Conservation (phyloP, 2,888 invertebrate species). For the Clepsis dumicolana region DNA sequence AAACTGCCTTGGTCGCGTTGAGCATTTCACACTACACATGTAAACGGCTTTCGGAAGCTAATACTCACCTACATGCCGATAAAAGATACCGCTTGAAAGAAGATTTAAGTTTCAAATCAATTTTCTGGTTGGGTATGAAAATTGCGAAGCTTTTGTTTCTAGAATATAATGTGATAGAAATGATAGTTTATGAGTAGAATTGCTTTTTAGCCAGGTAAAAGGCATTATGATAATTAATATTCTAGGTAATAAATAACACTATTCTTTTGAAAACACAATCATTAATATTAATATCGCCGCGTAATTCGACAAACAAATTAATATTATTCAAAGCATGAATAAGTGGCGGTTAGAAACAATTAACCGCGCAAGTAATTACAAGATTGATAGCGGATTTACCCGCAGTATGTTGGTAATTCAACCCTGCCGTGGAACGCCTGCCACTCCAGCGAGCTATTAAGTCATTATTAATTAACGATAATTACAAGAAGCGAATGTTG, state of each 20-base stretch:
- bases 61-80: conserved; percentile 57
- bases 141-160: background rate
- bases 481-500: conserved; percentile 39
- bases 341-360: conserved; percentile 37
- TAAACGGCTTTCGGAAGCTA: conserved; percentile 71
- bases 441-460: conserved; percentile 43
- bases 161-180: too few relatives aligned
- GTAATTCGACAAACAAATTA: conserved; percentile 17
- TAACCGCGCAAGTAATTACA: conserved; percentile 39
- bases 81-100: conserved; percentile 50
- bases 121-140: conserved; percentile 15
- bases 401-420: conserved; percentile 40
- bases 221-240: too few relatives aligned
- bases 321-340: conserved; percentile 22
- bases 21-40: conserved; percentile 72
- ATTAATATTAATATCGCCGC: background rate
- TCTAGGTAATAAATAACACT: too few relatives aligned
- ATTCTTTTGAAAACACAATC: background rate
- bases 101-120: conserved; percentile 31
- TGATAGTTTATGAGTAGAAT: background rate
- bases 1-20: conserved; percentile 60
- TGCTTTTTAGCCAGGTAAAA: too few relatives aligned
- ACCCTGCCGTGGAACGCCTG: conserved; percentile 35
- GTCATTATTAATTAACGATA: conserved; percentile 45
- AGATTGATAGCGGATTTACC: conserved; percentile 42